Percentiles rank a stretch among this genome's conserved stretches.
These are phyloP conservation scores for Mionectes olivaceus DNA, from an alignment of 2,797 vertebrate species.

Conservation along the genomic window DNA sequence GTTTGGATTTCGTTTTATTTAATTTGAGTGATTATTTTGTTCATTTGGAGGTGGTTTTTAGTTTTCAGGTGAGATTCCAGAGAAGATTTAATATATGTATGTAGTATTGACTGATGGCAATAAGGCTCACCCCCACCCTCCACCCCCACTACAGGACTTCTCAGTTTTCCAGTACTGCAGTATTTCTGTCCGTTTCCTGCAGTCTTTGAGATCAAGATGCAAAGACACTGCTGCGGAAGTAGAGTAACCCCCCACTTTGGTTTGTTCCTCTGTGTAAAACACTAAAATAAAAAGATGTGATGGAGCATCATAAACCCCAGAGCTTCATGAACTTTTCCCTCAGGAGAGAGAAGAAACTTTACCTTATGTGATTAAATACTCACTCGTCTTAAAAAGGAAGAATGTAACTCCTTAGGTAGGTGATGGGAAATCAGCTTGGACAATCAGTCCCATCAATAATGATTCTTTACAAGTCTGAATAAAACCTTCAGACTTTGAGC, in stretches of 20 bases:
- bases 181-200: background rate
- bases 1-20: background rate
- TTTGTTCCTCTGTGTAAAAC: background rate
- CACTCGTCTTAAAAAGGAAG: background rate
- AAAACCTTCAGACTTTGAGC: background rate
- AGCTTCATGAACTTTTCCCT: background rate
- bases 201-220: background rate
- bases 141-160: rapidly evolving
- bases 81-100: background rate
- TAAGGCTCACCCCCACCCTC: background rate
- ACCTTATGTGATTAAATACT: background rate
- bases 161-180: background rate
- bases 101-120: background rate
- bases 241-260: background rate
- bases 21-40: background rate
- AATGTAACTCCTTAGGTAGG: background rate
- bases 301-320: background rate
- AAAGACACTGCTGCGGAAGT: background rate
- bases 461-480: background rate
- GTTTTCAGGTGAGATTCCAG: background rate
- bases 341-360: background rate
- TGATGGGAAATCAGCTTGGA: background rate
- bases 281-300: background rate
- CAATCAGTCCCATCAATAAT: background rate
- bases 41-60: background rate